These are phyloP conservation scores for Narcine bancroftii DNA, from an alignment of 2,113 vertebrate genomes.

Conservation along the genomic window DNA sequence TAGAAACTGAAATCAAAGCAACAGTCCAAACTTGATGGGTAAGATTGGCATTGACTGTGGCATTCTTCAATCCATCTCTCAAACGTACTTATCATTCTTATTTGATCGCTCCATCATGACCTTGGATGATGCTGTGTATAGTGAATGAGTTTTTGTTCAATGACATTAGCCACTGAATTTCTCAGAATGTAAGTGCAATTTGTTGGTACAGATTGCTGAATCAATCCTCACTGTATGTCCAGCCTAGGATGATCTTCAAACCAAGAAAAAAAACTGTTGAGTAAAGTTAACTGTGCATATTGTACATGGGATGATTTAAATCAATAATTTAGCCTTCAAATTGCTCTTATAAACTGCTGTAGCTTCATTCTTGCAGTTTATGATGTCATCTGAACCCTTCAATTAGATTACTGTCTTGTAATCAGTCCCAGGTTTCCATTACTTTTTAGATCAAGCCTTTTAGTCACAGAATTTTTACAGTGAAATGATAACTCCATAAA, in stretches of 20 bases:
- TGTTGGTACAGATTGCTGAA: background rate
- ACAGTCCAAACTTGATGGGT: background rate
- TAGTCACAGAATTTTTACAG: slow-evolving; percentile 33
- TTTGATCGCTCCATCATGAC: background rate
- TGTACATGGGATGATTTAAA: background rate
- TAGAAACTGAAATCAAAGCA: background rate
- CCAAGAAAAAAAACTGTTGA: background rate
- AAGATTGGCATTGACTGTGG: background rate
- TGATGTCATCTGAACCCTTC: slow-evolving; percentile 35
- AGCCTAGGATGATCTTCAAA: background rate
- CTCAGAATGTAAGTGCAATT: background rate
- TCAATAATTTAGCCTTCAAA: slow-evolving; percentile 28
- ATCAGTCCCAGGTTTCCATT: slow-evolving; percentile 33
- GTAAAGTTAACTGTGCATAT: background rate
- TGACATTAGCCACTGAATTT: background rate
- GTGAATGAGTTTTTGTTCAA: background rate
- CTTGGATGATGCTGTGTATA: background rate
- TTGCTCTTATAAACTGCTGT: slow-evolving; percentile 12
- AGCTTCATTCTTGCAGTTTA: slow-evolving; percentile 20
- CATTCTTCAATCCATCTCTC: background rate
- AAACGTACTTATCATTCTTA: too few species aligned
- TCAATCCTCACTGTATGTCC: too few species aligned
- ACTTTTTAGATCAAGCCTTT: slow-evolving; percentile 27
- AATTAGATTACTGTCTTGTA: slow-evolving; percentile 19
- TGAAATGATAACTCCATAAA: slow-evolving; percentile 27